Evolutionary conservation across 2,113 vertebrate genomes (phyloP), one percentile per base, ranked within the genome.

Genomic region (Turdus rufiventris): DNA sequence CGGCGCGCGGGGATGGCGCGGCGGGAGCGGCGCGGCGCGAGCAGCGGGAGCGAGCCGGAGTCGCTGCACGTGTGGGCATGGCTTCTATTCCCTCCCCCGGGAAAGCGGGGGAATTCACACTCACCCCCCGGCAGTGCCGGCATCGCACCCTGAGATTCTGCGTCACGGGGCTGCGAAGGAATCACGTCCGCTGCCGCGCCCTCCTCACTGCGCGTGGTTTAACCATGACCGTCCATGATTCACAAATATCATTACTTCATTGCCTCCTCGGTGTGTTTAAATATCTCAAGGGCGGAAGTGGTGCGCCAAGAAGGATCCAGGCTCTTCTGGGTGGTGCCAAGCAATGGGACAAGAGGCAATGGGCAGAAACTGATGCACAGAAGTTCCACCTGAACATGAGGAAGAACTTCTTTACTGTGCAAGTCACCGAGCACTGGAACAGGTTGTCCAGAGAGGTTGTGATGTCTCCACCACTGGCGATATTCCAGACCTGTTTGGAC

Each of bases 401-500:
- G 42, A 34, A 50, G 16, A 50, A n/a, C 5, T 43, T 62, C 13
- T 33, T 40, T 10, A 17, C 25, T 34, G n/a, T 26, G 45, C 29
- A 6, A 7, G 53, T 40, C 28, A 18, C 28, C 0, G 4, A 20
- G 24, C n/a, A 9, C 53, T 60, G 61, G 18, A n/a, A 25, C 29
- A 26, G 26, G 36, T 6, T 47, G 47, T 13, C 4, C n/a, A 25
- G 68, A 53, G 28, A 5, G 5, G 9, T 0, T 34, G 12, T 31
- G 54, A 20, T 34, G 29, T 34, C 6, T 34, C n/a, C 61, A 17
- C 47, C 5, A 47, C 28, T 31, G 38, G 40, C 40, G 38, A 29
- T 20, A 21, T 1, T 21, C 53, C 1, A 29, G 17, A 34, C 4
- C 19, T 1, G 0, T 60, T 47, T 4, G 8, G 16, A 53, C 10